phyloP scores from a whole-genome alignment of 2,888 invertebrate genomes.

The Yponomeuta evonymella region DNA sequence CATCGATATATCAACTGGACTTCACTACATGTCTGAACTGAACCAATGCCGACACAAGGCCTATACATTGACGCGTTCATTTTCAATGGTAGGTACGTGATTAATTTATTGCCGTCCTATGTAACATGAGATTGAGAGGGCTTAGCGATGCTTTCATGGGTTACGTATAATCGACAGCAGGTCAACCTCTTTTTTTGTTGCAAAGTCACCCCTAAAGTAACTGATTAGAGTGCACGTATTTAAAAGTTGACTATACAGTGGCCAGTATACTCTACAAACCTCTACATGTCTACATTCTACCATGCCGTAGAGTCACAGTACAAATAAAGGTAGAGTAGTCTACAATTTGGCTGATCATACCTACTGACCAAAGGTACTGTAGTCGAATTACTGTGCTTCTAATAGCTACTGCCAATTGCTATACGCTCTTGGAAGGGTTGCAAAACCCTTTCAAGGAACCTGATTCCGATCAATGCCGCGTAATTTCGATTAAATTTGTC shows the following conservation, averaged over 20 bases:
- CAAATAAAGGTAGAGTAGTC: no score
- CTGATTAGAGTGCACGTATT: not conserved
- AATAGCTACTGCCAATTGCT: not conserved
- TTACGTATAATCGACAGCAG: constrained; percentile 35
- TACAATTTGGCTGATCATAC: no score
- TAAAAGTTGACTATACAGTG: not conserved
- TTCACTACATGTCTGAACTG: constrained; percentile 39
- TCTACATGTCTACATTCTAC: no score
- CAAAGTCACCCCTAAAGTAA: no score
- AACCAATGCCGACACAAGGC: constrained; percentile 29
- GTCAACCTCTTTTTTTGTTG: not conserved
- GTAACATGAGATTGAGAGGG: constrained; percentile 44
- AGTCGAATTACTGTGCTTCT: no score
- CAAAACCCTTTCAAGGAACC: constrained; percentile 32
- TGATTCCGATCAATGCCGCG: constrained; percentile 40
- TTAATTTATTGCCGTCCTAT: constrained; percentile 53
- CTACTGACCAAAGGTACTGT: no score
- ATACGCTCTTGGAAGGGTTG: constrained; percentile 40
- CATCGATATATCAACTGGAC: constrained; percentile 55
- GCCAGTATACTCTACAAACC: not conserved
- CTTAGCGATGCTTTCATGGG: not conserved
- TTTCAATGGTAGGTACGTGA: constrained; percentile 45
- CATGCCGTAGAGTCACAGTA: no score
- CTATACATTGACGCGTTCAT: constrained; percentile 51
- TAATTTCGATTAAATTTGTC: constrained; percentile 38